phyloP scores from a whole-genome alignment of 2,797 vertebrate species.

The Xenops minutus region DNA sequence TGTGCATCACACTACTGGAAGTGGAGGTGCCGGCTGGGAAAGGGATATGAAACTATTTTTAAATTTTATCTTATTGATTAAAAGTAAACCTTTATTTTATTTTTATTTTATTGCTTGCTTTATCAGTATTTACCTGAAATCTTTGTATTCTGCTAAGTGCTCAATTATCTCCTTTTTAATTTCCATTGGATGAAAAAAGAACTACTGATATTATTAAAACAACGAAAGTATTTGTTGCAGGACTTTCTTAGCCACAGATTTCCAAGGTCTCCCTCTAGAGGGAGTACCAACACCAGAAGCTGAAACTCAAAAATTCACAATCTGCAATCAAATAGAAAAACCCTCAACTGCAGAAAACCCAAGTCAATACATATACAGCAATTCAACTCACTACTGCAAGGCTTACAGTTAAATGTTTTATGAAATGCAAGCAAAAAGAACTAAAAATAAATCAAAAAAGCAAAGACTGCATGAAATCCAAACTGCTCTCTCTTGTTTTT shows the following conservation, averaged over 20 bases:
- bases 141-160: background rate
- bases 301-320: background rate
- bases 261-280: slow-evolving; percentile 33
- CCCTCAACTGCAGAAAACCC: background rate
- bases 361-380: background rate
- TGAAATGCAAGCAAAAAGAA: background rate
- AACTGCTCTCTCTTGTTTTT: background rate
- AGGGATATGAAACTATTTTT: background rate
- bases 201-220: background rate
- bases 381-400: background rate
- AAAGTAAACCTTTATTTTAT: background rate
- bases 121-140: background rate
- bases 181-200: background rate
- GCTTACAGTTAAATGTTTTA: background rate
- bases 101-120: background rate
- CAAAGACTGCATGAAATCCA: background rate
- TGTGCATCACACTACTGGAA: background rate
- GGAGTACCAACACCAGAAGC: slow-evolving; percentile 22
- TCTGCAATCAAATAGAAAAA: background rate
- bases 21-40: background rate
- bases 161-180: background rate
- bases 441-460: background rate
- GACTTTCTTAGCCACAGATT: background rate
- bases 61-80: background rate
- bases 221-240: accelerated